These are phyloP conservation scores for Pitta sordida DNA, from an alignment of 2,113 vertebrate genomes.

Conservation along the genomic window DNA sequence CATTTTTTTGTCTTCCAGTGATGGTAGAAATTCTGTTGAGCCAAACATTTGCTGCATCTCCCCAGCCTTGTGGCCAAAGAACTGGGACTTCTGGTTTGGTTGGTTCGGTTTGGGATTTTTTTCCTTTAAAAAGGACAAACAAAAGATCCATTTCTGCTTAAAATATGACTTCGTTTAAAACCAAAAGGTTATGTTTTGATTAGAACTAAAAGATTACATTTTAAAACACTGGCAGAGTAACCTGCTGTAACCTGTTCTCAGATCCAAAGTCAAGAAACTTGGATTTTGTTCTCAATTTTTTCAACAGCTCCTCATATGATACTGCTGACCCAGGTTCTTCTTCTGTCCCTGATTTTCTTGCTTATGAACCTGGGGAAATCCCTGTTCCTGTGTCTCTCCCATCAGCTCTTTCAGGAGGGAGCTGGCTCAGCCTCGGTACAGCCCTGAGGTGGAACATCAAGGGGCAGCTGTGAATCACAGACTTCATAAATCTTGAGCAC, in stretches of 20 bases:
- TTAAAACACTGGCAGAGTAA: neutral
- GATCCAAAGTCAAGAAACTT: neutral
- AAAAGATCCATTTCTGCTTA: neutral
- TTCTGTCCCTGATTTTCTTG: neutral
- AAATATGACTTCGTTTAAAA: neutral
- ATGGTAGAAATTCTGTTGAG: neutral
- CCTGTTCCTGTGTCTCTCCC: neutral
- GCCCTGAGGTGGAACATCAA: neutral
- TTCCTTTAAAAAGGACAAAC: neutral
- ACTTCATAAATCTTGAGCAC: neutral
- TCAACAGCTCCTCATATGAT: accelerated
- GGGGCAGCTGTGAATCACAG: neutral
- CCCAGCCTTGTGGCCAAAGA: neutral
- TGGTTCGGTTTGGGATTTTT: neutral
- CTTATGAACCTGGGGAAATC: neutral
- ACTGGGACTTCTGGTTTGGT: neutral
- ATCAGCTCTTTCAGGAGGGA: neutral
- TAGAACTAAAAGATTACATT: neutral
- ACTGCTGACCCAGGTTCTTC: neutral
- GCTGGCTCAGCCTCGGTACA: neutral
- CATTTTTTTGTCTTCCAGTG: neutral
- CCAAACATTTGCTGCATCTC: neutral
- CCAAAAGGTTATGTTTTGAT: neutral
- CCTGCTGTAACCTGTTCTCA: neutral
- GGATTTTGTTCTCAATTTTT: neutral